Base-by-base conservation (phyloP, 1,140 invertebrate genomes). In the Bombus affinis region DNA sequence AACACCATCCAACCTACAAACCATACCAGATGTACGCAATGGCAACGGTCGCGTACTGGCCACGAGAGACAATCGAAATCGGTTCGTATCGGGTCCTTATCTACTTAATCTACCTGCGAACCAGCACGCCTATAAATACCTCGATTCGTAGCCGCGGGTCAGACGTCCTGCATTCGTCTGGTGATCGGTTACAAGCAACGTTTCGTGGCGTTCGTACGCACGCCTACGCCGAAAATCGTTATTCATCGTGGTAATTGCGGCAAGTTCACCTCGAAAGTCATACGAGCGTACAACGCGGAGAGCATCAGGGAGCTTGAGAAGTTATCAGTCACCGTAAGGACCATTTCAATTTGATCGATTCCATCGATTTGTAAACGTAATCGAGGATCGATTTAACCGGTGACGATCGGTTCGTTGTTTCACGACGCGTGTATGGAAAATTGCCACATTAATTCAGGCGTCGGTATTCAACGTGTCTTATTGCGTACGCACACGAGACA, bases 151-250 rank as follows among this genome's bases (percentile, higher is more conserved):
- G 85, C 81, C 87, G 35, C 44, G 47, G 85, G 87, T 76, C 81
- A 74, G 44, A 32, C 85, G 74, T 66, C 12, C 73, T 44, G 79
- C 68, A 68, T 88, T 84, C 81, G 65, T 87, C 85, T 66, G 59
- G 71, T 18, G 70, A 85, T 81, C 59, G 77, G 76, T 76, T 73
- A 72, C 81, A 57, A 77, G 59, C 44, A 35, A 73, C n/a, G 47
- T 53, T 53, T 53, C 47, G 47, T 53, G 47, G 68, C 57, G 74
- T 35, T 35, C 62, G 76, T 57, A 75, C 70, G 73, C n/a, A 81
- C 84, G 86, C 86, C 86, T 59, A 86, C 84, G 84, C 59, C 71
- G 73, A 77, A 86, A 86, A 88, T 81, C 84, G 84, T 88, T 87
- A 87, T 87, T 87, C 83, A 79, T 74, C 76, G 73, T 5, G 77